Evolutionary conservation across 2,113 vertebrate genomes (phyloP), one percentile per base, ranked within the genome.

Genomic region (Tamias sibiricus): DNA sequence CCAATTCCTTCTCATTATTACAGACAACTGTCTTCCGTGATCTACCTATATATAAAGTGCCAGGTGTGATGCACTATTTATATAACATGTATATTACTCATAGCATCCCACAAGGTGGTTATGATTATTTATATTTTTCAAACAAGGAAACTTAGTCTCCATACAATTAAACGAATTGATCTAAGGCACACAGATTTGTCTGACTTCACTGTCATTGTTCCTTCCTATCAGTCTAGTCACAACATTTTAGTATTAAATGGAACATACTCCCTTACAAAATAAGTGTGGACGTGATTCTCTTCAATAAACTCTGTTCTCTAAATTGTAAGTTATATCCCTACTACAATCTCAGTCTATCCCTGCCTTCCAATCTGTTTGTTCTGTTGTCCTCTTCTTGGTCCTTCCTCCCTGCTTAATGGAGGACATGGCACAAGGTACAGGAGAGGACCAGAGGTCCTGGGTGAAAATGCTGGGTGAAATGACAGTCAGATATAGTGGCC

Each of bases 91-190:
- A 40, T 44, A 57, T n/a, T 32, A 19, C 11, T 93, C 42, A 83
- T 6, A 17, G 68, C 49, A 76, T 16, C 24, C 44, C 44, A 40
- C 16, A 37, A 66, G 20, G 49, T n/a, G 28, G 44, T 75, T 59
- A 28, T 81, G 42, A 40, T 54, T 75, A 49, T 42, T 90, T 42
- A 13, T 96, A 5, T 59, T 83, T 94, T 96, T 89, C 68, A 54
- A 72, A 59, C 16, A 35, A 76, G 30, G 14, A 84, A 80, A 85
- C 57, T 37, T 28, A 88, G 37, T 9, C 12, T 80, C 40, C 8
- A 32, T 57, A 19, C n/a, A 75, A 47, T 76, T 69, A 72, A 86
- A 57, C 10, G 54, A 62, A 52, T 24, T 62, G 49, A 35, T 57
- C 40, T 81, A 75, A 64, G 64, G 59, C 47, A 44, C 59, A n/a